Base-by-base conservation (phyloP, 2,113 vertebrate species). In the Peromyscus leucopus region DNA sequence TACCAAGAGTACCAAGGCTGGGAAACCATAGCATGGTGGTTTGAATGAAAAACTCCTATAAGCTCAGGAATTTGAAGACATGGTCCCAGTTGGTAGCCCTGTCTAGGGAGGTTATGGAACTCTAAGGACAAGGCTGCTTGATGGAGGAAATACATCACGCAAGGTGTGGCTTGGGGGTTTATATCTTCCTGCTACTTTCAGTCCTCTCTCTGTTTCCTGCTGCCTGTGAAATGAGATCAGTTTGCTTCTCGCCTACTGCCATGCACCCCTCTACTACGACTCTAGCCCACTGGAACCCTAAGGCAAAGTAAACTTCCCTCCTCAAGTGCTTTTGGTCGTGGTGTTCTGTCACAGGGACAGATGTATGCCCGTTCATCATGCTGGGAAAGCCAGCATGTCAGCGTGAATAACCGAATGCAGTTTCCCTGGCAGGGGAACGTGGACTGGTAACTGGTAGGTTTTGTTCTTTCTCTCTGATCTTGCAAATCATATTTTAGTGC, bases 401-500 rank as follows among this genome's bases (percentile, higher is more conserved):
- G 46, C 42, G 83, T 33, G 7, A 7, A 33, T 59, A 61, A 36
- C 24, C 10, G 5, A 28, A 63, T 93, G 36, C 26, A 9, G 71
- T 71, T 85, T 92, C 59, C 57, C 46, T 83, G 51, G 63, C 87
- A 79, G 31, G 90, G 71, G 42, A 51, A 72, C 0, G 0, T 2
- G 2, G 61, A 24, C 16, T 5, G 6, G 61, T 48, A 83, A 75
- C 2, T 17, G 12, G 46, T 16, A n/a, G 63, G 26, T 59, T 31
- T 93, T 90, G 51, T 79, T 51, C 19, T 39, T 87, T 89, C 6
- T 48, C 82, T 82, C 28, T 46, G 28, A 75, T 80, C 65, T n/a
- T 92, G 83, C 69, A 93, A 46, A 8, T 59, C 26, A 80, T 84
- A 51, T 79, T 80, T 92, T 82, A 88, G 80, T 9, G 33, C 84